Base-by-base conservation (phyloP, 2,113 vertebrate genomes). In the Fulica atra region DNA sequence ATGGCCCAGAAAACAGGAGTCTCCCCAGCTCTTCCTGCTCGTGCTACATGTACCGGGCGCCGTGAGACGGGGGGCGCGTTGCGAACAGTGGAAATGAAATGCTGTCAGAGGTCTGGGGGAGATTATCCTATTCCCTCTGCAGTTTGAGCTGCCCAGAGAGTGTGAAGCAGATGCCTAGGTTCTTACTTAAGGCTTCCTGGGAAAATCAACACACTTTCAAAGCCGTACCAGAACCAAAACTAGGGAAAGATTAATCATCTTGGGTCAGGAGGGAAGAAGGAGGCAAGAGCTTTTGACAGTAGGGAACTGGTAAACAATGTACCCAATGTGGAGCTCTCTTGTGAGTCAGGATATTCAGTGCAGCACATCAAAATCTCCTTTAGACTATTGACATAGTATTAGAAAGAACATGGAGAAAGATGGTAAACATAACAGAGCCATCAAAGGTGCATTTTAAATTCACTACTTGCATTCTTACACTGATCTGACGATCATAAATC, bases 1-100 rank as follows among this genome's bases (percentile, higher is more conserved):
- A 74, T 26, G 76, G 86, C 80, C 60, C 53, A 96, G 86, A 57
- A 83, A 77, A 84, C 18, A 78, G 93, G 93, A 95, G 60, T 65
- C 53, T 91, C 90, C 63, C 69, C 57, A n/a, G 90, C 69, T 68
- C 64, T 74, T 71, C 86, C 79, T 88, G 86, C 81, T 88, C 72
- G 89, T 12, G 13, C 83, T 53, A 8, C 80, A 35, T 0, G n/a
- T 92, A 92, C 93, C 6, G 20, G 56, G 91, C 80, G 66, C 88
- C 1, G 2, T n/a, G 85, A 63, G 85, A 63, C 0, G 6, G n/a
- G 33, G 46, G 66, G 5, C 1, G 6, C 21, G 17, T 3, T 81
- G 77, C n/a, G 6, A 42, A 16, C 28, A 20, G 51, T 36, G 78
- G 76, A 86, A 79, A 85, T 29, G 59, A 19, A 85, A 82, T 33